Conservation (phyloP, 1,140 invertebrate species). For the Gonatopus flavifemur region DNA sequence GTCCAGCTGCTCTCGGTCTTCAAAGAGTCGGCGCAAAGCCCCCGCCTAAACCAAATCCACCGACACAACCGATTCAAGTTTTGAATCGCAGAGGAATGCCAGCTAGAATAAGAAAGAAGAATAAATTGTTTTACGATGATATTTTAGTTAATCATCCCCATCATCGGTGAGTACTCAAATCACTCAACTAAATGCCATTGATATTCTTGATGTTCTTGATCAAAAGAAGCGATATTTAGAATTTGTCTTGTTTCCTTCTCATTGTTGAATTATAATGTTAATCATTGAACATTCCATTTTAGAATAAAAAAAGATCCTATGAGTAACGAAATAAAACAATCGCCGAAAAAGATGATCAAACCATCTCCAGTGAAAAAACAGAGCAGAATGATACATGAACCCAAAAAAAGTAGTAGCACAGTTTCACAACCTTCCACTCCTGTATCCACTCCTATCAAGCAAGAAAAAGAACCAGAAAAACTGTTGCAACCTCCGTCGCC, state of each 20-base stretch:
- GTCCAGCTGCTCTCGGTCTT: slow-evolving; percentile 74
- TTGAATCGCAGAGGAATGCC: slow-evolving; percentile 86
- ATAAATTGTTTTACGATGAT: slow-evolving; percentile 88
- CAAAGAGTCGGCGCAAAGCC: slow-evolving; percentile 75
- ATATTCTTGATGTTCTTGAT: too few species aligned
- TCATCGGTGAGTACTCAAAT: slow-evolving; percentile 45
- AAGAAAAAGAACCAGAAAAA: slow-evolving; percentile 52
- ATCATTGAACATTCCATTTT: not conserved
- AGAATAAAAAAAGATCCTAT: slow-evolving; percentile 55
- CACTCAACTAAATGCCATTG: not conserved
- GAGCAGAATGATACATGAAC: slow-evolving; percentile 49
- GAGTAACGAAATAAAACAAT: slow-evolving; percentile 43
- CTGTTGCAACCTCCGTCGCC: slow-evolving; percentile 59
- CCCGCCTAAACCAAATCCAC: slow-evolving; percentile 67
- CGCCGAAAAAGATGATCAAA: slow-evolving; percentile 58
- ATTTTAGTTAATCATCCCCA: slow-evolving; percentile 83
- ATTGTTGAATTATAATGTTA: not conserved
- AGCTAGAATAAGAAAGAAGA: slow-evolving; percentile 86
- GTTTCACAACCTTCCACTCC: slow-evolving; percentile 44
- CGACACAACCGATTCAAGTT: slow-evolving; percentile 71
- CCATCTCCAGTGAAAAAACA: slow-evolving; percentile 65
- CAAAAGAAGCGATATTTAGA: too few species aligned
- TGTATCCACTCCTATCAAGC: slow-evolving; percentile 56
- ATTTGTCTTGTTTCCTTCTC: not conserved
- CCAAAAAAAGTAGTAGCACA: slow-evolving; percentile 30